Evolutionary conservation across 1,140 invertebrate genomes (phyloP).

Genomic region (Bilobella aurantiaca): DNA sequence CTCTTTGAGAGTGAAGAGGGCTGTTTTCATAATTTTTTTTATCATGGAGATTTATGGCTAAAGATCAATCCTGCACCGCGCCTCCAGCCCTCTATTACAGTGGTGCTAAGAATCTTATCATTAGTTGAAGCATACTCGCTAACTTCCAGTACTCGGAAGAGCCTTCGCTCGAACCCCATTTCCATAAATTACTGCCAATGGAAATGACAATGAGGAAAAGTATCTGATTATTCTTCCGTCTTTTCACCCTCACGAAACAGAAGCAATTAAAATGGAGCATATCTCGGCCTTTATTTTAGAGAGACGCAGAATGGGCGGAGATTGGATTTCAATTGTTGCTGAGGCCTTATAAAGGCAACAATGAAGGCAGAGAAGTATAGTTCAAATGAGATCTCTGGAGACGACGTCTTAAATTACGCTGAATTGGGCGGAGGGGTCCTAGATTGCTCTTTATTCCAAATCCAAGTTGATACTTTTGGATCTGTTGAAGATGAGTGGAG

Average conservation of each 20-base stretch:
- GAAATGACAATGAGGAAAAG: background rate
- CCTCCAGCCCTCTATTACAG: background rate
- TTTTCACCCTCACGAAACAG: background rate
- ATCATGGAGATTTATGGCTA: background rate
- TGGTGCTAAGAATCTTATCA: background rate
- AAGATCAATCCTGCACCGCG: background rate
- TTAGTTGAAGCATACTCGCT: background rate
- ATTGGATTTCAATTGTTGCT: too few relatives aligned
- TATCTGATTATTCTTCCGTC: too few relatives aligned
- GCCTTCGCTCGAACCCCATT: too few relatives aligned
- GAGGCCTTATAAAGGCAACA: too few relatives aligned
- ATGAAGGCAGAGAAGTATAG: too few relatives aligned
- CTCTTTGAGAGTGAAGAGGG: too few relatives aligned
- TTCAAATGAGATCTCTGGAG: too few relatives aligned
- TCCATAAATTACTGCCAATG: constrained; percentile 4
- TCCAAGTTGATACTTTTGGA: background rate
- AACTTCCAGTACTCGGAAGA: too few relatives aligned
- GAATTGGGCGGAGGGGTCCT: background rate
- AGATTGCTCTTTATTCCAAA: background rate
- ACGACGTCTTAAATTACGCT: background rate
- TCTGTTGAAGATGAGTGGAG: background rate
- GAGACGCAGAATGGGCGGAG: too few relatives aligned
- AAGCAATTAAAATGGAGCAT: too few relatives aligned
- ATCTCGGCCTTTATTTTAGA: too few relatives aligned
- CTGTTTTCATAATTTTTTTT: background rate